These are phyloP conservation scores for Austrofundulus limnaeus DNA, from an alignment of 2,113 vertebrate species.

Conservation along the genomic window DNA sequence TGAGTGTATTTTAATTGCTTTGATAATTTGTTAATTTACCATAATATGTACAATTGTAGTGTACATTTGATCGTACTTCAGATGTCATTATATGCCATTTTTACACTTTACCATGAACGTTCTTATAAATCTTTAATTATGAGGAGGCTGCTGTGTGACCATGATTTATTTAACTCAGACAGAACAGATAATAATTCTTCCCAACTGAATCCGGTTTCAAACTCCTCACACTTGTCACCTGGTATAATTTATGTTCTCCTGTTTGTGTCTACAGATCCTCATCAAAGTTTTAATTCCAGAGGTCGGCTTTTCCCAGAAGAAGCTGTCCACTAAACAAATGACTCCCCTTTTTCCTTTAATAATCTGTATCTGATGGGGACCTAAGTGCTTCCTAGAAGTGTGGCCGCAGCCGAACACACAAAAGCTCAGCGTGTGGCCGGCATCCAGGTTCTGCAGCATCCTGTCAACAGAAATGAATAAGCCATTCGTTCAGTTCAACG, in stretches of 20 bases:
- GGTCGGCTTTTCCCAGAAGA: slow-evolving; percentile 24
- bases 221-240: slow-evolving; percentile 3
- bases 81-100: too few relatives aligned
- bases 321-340: slow-evolving; percentile 33
- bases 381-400: slow-evolving; percentile 20
- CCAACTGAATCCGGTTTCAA: slow-evolving; percentile 2
- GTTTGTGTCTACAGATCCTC: slow-evolving; percentile 20
- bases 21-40: too few relatives aligned
- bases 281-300: slow-evolving; percentile 23
- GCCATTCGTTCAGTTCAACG: slow-evolving; percentile 55
- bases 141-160: too few relatives aligned
- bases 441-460: slow-evolving; percentile 43
- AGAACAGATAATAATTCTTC: not conserved
- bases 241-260: slow-evolving; percentile 3
- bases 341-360: slow-evolving; percentile 38
- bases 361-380: slow-evolving; percentile 27
- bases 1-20: too few relatives aligned
- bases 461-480: slow-evolving; percentile 62
- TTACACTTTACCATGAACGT: too few relatives aligned
- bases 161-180: too few relatives aligned
- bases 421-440: slow-evolving; percentile 32
- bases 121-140: too few relatives aligned
- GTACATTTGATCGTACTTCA: too few relatives aligned
- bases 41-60: too few relatives aligned
- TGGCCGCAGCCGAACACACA: slow-evolving; percentile 38